These are phyloP conservation scores for Sphyrna mokarran DNA, from an alignment of 2,113 vertebrate genomes.

Conservation along the genomic window DNA sequence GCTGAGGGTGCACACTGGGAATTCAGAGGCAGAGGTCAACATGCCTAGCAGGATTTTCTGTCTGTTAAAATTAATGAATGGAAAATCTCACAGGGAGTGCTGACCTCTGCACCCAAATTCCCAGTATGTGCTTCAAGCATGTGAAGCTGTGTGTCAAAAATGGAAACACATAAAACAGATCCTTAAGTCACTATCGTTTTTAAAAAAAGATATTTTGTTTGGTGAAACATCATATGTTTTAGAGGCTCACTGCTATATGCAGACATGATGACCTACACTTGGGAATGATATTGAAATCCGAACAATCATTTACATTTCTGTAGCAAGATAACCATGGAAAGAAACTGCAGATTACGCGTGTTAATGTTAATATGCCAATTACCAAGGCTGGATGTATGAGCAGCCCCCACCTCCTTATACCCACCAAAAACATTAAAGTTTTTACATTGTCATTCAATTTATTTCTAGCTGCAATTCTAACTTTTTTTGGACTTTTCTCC, in stretches of 20 bases:
- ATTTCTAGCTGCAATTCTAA: background rate
- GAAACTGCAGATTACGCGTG: background rate
- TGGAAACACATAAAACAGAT: background rate
- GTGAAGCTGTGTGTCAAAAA: background rate
- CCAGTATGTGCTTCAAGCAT: constrained; percentile 5
- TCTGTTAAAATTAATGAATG: constrained; percentile 34
- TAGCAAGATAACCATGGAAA: background rate
- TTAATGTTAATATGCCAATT: background rate
- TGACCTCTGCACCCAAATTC: constrained; percentile 12
- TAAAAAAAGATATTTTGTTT: background rate
- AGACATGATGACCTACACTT: background rate
- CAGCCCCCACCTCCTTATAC: background rate
- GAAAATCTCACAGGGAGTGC: constrained; percentile 22
- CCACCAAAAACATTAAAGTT: background rate
- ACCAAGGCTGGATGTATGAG: background rate
- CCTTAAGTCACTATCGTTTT: background rate
- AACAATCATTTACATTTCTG: background rate
- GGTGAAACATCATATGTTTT: background rate
- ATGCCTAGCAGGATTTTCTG: constrained; percentile 29
- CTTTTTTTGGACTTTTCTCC: background rate
- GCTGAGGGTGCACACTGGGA: background rate
- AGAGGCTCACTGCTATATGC: background rate
- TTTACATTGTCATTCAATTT: background rate
- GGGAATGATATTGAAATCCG: background rate
- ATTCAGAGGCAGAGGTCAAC: constrained; percentile 31